These are phyloP conservation scores for Amazona guildingii DNA, from an alignment of 2,113 vertebrate genomes.

Conservation along the genomic window DNA sequence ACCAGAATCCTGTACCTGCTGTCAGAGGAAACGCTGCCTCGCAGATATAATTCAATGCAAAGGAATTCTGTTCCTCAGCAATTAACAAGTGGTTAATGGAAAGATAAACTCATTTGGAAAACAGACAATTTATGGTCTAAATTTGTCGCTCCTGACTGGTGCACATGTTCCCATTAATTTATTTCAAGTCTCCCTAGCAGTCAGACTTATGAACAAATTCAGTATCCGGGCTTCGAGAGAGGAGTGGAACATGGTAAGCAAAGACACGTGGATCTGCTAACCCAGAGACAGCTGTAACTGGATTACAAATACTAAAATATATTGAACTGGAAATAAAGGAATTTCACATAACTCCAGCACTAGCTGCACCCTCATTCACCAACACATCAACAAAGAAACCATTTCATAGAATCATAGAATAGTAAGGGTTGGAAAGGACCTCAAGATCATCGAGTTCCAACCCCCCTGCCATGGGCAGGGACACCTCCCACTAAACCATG, in stretches of 20 bases:
- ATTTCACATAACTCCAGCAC: accelerated
- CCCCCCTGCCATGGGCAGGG: no score
- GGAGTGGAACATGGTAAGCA: accelerated
- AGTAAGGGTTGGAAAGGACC: no score
- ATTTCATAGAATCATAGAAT: no score
- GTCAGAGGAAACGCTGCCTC: neutral
- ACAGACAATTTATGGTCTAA: neutral
- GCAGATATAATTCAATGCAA: neutral
- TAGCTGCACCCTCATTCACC: neutral
- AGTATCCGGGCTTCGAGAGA: neutral
- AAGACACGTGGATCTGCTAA: neutral
- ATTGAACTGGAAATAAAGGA: accelerated
- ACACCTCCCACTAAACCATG: no score
- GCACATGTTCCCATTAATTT: neutral
- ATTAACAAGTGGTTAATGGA: neutral
- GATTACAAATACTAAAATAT: accelerated
- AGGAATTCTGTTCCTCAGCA: neutral
- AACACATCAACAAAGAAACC: accelerated
- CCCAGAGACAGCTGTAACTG: neutral
- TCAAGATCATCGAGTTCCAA: no score
- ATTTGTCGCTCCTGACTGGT: neutral
- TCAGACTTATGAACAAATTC: neutral
- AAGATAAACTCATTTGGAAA: neutral
- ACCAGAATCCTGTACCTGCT: neutral
- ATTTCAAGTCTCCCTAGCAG: neutral